phyloP scores from a whole-genome alignment of 2,888 invertebrate genomes.

The Lasioglossum malachurum region DNA sequence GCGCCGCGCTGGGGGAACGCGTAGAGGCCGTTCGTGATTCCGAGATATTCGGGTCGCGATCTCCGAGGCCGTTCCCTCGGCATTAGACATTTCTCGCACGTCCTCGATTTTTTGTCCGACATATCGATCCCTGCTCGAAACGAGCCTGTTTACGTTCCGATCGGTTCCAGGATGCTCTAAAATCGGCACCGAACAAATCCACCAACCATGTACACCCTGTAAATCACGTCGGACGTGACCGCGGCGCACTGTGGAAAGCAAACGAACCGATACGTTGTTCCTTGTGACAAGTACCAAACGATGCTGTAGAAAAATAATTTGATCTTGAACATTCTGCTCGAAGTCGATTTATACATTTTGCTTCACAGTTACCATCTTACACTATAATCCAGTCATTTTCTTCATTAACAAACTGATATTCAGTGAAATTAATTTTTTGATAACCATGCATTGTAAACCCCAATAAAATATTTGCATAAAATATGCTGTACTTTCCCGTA shows the following conservation, averaged over 20 bases:
- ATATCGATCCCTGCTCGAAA: conserved; percentile 30
- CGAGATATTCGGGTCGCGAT: conserved; percentile 39
- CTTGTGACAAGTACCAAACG: no score
- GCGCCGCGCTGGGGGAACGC: background rate
- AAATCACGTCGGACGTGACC: background rate
- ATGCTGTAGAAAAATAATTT: no score
- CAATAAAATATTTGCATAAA: background rate
- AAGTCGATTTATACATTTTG: no score
- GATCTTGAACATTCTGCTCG: no score
- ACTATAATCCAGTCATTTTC: no score
- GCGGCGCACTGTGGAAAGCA: background rate
- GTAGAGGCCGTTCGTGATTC: background rate
- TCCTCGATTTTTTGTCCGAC: conserved; percentile 20
- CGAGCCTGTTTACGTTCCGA: conserved; percentile 1
- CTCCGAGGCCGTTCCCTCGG: conserved; percentile 19
- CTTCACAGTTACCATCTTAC: no score
- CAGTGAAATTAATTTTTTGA: no score
- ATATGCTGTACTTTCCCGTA: background rate
- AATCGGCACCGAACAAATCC: conserved; percentile 5
- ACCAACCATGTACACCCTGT: background rate
- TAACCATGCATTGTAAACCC: no score
- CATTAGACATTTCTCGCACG: conserved; percentile 30
- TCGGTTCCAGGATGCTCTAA: conserved; percentile 3
- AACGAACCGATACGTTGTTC: background rate
- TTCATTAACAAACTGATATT: no score